phyloP scores from a whole-genome alignment of 2,888 invertebrate species.

The Thecophora atra region DNA sequence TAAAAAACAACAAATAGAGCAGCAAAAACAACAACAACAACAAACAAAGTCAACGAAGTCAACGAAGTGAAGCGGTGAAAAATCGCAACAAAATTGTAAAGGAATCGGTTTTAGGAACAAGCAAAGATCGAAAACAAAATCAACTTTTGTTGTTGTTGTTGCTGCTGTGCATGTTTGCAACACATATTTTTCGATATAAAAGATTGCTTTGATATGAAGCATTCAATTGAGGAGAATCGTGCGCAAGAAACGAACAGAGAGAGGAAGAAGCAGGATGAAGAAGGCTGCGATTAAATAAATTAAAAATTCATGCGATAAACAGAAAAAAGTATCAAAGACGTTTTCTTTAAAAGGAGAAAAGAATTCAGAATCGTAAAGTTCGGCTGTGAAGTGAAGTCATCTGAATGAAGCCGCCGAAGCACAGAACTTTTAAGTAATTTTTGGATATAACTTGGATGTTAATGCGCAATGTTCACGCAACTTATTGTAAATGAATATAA shows the following conservation, averaged over 20 bases:
- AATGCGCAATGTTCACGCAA: too few species aligned
- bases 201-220: slow-evolving; percentile 42
- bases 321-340: neutral
- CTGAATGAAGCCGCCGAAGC: too few species aligned
- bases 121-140: slow-evolving; percentile 4
- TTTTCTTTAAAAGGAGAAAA: neutral
- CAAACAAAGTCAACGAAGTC: slow-evolving; percentile 1
- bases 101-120: slow-evolving; percentile 24
- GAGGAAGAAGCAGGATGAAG: neutral
- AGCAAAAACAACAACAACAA: slow-evolving; percentile 19
- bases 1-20: neutral
- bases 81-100: slow-evolving; percentile 31
- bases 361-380: too few species aligned
- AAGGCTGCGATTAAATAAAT: neutral
- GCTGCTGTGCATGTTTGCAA: slow-evolving; percentile 33
- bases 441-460: too few species aligned
- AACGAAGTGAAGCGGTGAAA: slow-evolving; percentile 22
- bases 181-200: slow-evolving; percentile 40
- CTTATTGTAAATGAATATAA: too few species aligned
- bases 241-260: slow-evolving; percentile 1
- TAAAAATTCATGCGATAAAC: neutral
- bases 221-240: slow-evolving; percentile 32
- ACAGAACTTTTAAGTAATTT: too few species aligned
- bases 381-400: too few species aligned
- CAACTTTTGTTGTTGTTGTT: neutral